A percentile compares a stretch with the other conserved stretches of the same genome.
phyloP scores from a whole-genome alignment of 2,113 vertebrate species.

The Apteryx mantelli region DNA sequence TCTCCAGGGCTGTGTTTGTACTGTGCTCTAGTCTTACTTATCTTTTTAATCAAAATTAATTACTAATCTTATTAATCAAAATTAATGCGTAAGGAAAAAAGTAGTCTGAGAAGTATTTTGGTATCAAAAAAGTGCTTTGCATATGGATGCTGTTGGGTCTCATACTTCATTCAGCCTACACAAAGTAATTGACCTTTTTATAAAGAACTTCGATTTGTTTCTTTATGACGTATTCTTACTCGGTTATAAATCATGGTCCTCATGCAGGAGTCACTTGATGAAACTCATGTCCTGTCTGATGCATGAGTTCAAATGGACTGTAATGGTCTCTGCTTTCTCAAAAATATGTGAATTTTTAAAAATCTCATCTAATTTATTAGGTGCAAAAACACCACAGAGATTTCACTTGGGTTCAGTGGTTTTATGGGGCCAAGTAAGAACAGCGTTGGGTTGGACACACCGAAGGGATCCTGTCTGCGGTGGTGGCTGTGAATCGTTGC shows the following conservation, averaged over 20 bases:
- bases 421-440: not conserved
- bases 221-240: not conserved
- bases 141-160: not conserved
- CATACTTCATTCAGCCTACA: not conserved
- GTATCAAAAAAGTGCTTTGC: not conserved
- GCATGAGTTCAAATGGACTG: not conserved
- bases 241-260: not conserved
- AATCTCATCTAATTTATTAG: not conserved
- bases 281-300: not conserved
- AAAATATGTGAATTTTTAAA: not conserved
- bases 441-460: accelerated
- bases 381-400: not conserved
- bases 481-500: not conserved
- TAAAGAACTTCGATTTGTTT: not conserved
- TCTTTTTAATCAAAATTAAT: too few species aligned
- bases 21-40: not conserved
- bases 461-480: not conserved
- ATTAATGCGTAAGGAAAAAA: not conserved
- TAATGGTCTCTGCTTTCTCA: not conserved
- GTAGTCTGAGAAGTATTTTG: not conserved
- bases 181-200: not conserved
- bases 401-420: not conserved
- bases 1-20: not conserved
- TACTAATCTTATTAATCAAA: not conserved
- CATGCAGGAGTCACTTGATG: not conserved